Evolutionary conservation across 2,797 vertebrate species (phyloP), one percentile per base, ranked within the genome.

Genomic region (Tympanoctomys barrerae): DNA sequence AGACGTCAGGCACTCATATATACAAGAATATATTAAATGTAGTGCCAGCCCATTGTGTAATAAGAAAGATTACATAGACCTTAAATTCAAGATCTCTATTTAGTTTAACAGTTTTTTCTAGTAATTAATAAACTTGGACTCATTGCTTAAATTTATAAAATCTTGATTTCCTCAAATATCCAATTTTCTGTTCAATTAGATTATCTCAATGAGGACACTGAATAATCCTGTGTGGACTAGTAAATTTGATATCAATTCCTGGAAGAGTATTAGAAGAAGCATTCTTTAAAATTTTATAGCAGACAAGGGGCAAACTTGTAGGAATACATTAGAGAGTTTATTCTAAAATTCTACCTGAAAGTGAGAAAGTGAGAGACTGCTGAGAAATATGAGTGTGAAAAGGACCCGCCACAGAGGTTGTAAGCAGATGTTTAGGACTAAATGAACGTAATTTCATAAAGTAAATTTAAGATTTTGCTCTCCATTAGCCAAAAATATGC

Each of bases 251-350:
- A 31, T 49, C 13, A 49, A 78, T 19, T 57, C n/a, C 12, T 64
- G 73, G 90, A 90, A 61, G 54, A 87, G 88, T 82, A 79, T 71
- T 89, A 61, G 24, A 84, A 92, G 49, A 91, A 42, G 0, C 42
- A 36, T 28, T 84, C 31, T 75, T 94, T 31, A 90, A 87, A 49
- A 11, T 70, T 33, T 80, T 94, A 89, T 86, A 96, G 33, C 26
- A 70, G 57, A 85, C 42, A 81, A 86, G 28, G 21, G 33, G 24
- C 18, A 86, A 18, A 64, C 9, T 80, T 64, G 52, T 13, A 80
- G 57, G 18, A 64, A 90, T 52, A 6, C 33, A 57, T 64, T 70
- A 46, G 59, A 73, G 68, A 95, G 36, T 59, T 88, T 86, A 71
- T 59, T 78, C 52, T 33, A 62, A 24, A 86, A 6, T 73, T 39